Evolutionary conservation across 92 coral and sea anemone species (phyloP), one percentile per base, ranked within the genome.

Genomic region (Phenganax marumi): DNA sequence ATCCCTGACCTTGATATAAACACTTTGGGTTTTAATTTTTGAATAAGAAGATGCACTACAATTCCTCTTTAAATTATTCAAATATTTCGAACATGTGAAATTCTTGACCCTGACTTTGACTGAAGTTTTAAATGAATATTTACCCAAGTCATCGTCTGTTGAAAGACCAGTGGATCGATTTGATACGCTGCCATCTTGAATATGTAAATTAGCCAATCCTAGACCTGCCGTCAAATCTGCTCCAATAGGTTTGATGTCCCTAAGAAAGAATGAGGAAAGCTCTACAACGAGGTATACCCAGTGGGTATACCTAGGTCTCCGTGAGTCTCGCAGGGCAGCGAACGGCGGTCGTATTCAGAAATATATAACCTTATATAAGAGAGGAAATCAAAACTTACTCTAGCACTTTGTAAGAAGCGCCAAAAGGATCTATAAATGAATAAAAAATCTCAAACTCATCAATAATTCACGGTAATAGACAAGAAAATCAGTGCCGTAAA

Each of bases 91-190:
- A 1, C 5, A 33, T 5, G 43, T 5, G 2, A 33, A 33, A 33
- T 33, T 33, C 43, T 33, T 33, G 43, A 33, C 43, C 43, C 43
- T 33, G 43, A 33, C 43, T 33, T 33, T 33, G 43, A 33, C 5
- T 2, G 2, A 33, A 33, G 43, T 33, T 33, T 33, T 33, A 33
- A 33, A 52, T 0, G 21, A 10, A 8, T 22, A 18, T 84, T 18
- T 83, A 92, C 98, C 98, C 65, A 95, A 78, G 80, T 95, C 98
- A 87, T 95, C 98, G 46, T 95, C 97, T 3, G 87, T 87, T 80
- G 90, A 33, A 33, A 33, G 3, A 5, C 2, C 43, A 33, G 43
- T 33, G 43, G 43, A 5, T 33, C 2, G 43, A 33, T 33, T 33
- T 33, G 43, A 77, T 51, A 91, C 87, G 0, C 56, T 57, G 6